Conservation (phyloP, 2,113 vertebrate genomes). For the Xenopus tropicalis region DNA sequence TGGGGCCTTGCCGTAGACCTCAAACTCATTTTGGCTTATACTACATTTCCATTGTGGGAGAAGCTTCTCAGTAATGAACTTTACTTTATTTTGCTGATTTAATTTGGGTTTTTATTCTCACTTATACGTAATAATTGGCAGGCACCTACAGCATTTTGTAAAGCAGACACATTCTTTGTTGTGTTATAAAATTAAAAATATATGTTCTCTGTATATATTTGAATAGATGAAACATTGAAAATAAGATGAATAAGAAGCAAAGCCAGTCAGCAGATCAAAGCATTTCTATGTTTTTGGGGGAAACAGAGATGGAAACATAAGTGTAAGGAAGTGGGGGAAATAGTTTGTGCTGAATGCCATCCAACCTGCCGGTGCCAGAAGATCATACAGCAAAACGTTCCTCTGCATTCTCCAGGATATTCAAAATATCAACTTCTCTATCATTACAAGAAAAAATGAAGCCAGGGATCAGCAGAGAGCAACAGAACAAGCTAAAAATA, state of each 20-base stretch:
- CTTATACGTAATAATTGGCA: too few species aligned
- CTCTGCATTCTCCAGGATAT: constrained; percentile 10
- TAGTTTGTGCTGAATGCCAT: neutral
- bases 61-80: too few species aligned
- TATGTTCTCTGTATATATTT: too few species aligned
- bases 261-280: neutral
- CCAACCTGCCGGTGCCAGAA: constrained; percentile 1
- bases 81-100: too few species aligned
- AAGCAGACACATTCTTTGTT: too few species aligned
- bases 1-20: too few species aligned
- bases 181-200: too few species aligned
- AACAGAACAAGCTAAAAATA: constrained; percentile 38
- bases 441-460: constrained; percentile 37
- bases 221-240: neutral
- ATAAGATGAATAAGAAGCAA: neutral
- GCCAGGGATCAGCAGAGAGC: constrained; percentile 28
- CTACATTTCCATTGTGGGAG: too few species aligned
- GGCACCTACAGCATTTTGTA: too few species aligned
- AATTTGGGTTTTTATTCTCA: too few species aligned
- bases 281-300: neutral
- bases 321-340: neutral
- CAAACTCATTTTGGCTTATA: too few species aligned
- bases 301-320: neutral
- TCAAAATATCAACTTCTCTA: constrained; percentile 24
- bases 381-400: constrained; percentile 3